phyloP scores from a whole-genome alignment of 1,140 invertebrate species.

The Drosophila mojavensis region DNA sequence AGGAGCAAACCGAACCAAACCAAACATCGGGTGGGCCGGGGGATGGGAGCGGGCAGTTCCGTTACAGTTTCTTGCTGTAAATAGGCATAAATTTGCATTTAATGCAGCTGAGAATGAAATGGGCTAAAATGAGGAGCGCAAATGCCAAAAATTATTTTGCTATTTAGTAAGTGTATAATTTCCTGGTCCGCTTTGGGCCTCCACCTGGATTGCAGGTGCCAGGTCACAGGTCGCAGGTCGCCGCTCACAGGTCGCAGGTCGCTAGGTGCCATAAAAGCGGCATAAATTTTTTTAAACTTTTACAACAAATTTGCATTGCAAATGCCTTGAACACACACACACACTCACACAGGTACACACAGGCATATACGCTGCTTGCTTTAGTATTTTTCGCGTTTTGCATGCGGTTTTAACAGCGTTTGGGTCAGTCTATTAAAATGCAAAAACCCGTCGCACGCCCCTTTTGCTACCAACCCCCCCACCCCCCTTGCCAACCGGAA shows the following conservation, averaged over 20 bases:
- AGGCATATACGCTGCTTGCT: background rate
- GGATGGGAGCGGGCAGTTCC: constrained; percentile 52
- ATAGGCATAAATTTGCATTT: constrained; percentile 81
- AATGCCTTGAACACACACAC: constrained; percentile 46
- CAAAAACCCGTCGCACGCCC: constrained; percentile 45
- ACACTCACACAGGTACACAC: background rate
- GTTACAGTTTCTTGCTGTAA: constrained; percentile 71
- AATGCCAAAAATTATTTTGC: constrained; percentile 78
- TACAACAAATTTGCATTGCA: constrained; percentile 75
- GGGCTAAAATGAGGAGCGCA: constrained; percentile 51
- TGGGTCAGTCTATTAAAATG: constrained; percentile 82
- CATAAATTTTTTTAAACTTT: constrained; percentile 77
- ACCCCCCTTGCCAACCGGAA: constrained; percentile 45
- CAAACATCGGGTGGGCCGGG: background rate
- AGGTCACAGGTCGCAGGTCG: constrained; percentile 28
- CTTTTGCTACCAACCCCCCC: no score
- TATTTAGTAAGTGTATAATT: constrained; percentile 83
- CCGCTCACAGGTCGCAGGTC: constrained; percentile 26
- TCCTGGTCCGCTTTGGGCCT: constrained; percentile 30
- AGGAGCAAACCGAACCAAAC: background rate
- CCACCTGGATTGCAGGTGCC: no score
- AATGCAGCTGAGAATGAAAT: constrained; percentile 65
- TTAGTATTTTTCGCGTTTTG: constrained; percentile 69
- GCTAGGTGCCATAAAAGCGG: constrained; percentile 77
- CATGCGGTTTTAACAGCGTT: constrained; percentile 69